Evolutionary conservation across 1,140 invertebrate genomes (phyloP).

Genomic region (Drosophila dunni): DNA sequence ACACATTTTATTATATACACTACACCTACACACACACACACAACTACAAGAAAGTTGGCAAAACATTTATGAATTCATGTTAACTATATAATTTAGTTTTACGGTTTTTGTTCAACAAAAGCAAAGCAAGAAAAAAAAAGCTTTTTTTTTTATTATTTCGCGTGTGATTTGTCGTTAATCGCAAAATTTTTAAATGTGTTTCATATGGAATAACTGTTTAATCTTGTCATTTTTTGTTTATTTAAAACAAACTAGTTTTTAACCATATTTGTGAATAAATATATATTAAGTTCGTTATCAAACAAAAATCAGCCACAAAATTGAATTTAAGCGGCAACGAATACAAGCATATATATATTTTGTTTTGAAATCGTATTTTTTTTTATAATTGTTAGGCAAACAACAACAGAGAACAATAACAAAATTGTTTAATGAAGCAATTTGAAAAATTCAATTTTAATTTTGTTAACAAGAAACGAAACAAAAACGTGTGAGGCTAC

Average conservation of each 20-base stretch:
- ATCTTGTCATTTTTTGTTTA: constrained; percentile 58
- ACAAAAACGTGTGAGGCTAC: constrained; percentile 45
- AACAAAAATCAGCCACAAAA: constrained; percentile 29
- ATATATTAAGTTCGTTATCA: background rate
- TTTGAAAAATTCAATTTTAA: constrained; percentile 8
- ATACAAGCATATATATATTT: constrained; percentile 4
- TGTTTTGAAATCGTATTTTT: constrained; percentile 28
- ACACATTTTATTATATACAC: constrained; percentile 45
- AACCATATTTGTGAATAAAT: too few relatives aligned
- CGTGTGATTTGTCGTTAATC: constrained; percentile 25
- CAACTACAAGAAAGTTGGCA: background rate
- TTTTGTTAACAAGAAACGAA: constrained; percentile 15
- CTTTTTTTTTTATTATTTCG: constrained; percentile 14
- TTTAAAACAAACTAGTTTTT: constrained; percentile 35
- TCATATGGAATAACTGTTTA: constrained; percentile 45
- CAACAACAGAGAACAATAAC: constrained; percentile 13
- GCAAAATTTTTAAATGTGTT: constrained; percentile 37
- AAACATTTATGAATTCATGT: constrained; percentile 18
- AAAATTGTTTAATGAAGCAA: too few relatives aligned
- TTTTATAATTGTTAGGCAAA: constrained; percentile 7
- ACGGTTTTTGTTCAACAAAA: background rate
- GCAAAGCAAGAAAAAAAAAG: too few relatives aligned
- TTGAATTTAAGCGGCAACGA: constrained; percentile 37
- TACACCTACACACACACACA: constrained; percentile 26
- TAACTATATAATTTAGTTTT: constrained; percentile 26